phyloP scores from a whole-genome alignment of 92 coral and sea anemone species.

The Scolanthus callimorphus region DNA sequence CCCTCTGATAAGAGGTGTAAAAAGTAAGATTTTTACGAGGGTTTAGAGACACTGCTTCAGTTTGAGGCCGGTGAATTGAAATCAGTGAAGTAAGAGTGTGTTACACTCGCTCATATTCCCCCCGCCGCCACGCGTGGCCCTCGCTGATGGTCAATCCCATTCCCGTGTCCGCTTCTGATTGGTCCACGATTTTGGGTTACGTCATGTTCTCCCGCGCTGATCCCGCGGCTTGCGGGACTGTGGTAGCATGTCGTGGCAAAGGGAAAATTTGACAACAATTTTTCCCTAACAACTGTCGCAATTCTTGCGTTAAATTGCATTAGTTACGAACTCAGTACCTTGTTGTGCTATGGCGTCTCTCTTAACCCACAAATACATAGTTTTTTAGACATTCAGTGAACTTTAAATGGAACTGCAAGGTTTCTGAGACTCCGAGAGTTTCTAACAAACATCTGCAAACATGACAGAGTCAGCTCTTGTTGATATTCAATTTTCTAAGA shows the following conservation, averaged over 20 bases:
- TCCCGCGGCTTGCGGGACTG: conserved; percentile 44
- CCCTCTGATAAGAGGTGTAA: not conserved
- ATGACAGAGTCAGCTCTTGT: no score
- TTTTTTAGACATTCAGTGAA: no score
- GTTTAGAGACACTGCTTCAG: no score
- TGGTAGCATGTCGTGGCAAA: conserved; percentile 60
- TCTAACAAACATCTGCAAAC: no score
- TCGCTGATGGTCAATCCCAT: conserved; percentile 74
- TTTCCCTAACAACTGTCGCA: not conserved
- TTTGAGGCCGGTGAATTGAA: conserved; percentile 3
- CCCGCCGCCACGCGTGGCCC: conserved; percentile 96
- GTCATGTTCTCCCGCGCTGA: conserved; percentile 42
- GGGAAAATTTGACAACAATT: conserved; percentile 33
- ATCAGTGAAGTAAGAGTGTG: conserved; percentile 12
- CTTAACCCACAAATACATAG: no score
- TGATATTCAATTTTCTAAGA: no score
- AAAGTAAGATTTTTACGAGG: not conserved
- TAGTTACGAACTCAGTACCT: no score
- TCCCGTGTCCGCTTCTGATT: conserved; percentile 96
- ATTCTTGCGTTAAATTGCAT: no score
- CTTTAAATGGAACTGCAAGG: no score
- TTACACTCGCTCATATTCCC: conserved; percentile 75
- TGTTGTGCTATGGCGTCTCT: no score
- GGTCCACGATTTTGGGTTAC: conserved; percentile 76
- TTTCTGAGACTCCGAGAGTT: no score